Percentiles rank a stretch among this genome's conserved stretches.
phyloP scores from a whole-genome alignment of 2,113 vertebrate species.

The Mustela nigripes region DNA sequence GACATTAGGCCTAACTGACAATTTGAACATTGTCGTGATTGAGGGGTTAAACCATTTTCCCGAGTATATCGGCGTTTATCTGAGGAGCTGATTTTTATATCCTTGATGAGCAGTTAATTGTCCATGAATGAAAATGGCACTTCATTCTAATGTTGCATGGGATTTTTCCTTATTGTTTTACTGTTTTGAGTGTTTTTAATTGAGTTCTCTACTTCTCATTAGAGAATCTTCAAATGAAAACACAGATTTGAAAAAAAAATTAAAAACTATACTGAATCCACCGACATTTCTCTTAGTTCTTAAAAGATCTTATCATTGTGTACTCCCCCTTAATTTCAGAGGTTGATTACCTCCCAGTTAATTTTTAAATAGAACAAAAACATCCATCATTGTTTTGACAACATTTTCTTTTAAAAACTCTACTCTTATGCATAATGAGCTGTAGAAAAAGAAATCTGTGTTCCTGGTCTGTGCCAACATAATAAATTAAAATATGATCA shows the following conservation, averaged over 20 bases:
- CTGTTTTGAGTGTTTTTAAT: neutral
- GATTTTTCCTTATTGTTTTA: neutral
- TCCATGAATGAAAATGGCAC: neutral
- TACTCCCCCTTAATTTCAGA: neutral
- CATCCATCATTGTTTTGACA: neutral
- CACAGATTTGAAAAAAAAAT: neutral
- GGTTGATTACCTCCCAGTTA: neutral
- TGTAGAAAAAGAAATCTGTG: neutral
- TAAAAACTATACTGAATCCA: neutral
- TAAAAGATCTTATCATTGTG: neutral
- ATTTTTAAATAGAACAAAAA: neutral
- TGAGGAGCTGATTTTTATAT: neutral
- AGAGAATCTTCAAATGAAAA: neutral
- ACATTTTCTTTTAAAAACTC: neutral
- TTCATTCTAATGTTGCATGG: neutral
- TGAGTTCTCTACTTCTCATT: neutral
- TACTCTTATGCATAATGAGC: neutral
- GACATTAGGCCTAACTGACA: neutral
- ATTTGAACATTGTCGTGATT: neutral
- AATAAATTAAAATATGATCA: neutral
- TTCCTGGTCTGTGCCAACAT: neutral
- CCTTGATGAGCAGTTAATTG: neutral
- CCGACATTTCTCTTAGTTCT: neutral
- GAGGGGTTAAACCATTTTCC: neutral
- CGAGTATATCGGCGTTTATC: neutral